Conservation (phyloP, 2,797 vertebrate genomes). For the Aerospiza tachiro region DNA sequence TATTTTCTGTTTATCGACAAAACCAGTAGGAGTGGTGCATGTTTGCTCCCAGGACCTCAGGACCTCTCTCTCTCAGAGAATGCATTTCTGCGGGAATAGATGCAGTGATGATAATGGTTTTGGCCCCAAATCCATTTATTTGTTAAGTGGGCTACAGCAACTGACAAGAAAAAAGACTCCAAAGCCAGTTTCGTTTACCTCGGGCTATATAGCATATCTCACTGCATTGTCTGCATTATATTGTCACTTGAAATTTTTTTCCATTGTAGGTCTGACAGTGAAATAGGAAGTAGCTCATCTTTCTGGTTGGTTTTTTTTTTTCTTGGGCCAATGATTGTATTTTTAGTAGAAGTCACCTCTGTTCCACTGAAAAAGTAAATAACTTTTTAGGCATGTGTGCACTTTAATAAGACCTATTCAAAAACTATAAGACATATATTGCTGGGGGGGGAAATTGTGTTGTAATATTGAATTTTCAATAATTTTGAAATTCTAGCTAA, state of each 20-base stretch:
- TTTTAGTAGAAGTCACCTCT: not conserved
- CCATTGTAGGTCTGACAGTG: not conserved
- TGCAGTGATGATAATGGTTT: not conserved
- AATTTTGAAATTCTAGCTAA: not conserved
- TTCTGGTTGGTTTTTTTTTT: not conserved
- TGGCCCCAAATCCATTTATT: not conserved
- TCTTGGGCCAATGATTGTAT: not conserved
- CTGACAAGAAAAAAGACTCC: not conserved
- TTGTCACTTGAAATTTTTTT: not conserved
- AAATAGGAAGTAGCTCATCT: not conserved
- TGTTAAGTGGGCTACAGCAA: not conserved
- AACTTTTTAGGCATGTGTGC: not conserved
- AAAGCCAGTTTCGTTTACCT: not conserved
- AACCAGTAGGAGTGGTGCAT: not conserved
- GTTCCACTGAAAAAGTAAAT: not conserved
- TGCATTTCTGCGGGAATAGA: not conserved
- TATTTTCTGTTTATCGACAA: not conserved
- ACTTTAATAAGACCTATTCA: not conserved
- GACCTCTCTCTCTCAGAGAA: not conserved
- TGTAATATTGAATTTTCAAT: not conserved
- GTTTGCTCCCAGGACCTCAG: not conserved
- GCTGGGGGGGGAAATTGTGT: rapidly evolving
- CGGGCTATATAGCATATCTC: not conserved
- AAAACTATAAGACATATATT: not conserved
- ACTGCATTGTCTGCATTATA: not conserved